Conservation (phyloP, 2,113 vertebrate genomes). For the Mus spicilegus region DNA sequence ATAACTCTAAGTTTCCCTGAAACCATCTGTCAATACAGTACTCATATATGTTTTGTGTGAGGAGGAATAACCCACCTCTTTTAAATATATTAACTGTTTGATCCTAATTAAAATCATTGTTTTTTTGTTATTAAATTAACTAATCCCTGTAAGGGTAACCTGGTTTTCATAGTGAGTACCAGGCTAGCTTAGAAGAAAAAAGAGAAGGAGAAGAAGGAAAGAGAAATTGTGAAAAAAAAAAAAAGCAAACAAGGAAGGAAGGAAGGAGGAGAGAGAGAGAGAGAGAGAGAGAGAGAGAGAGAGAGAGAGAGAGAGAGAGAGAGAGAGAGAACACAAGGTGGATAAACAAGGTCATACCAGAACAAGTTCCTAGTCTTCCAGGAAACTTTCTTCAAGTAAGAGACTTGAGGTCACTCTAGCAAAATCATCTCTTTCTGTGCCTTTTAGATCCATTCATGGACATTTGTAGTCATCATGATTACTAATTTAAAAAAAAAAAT, state of each 20-base stretch:
- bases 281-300: too few relatives aligned
- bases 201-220: too few relatives aligned
- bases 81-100: constrained; percentile 38
- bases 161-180: not conserved
- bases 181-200: not conserved
- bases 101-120: constrained; percentile 2
- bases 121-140: constrained; percentile 46
- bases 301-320: too few relatives aligned
- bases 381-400: not conserved
- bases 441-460: not conserved
- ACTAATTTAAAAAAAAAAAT: too few relatives aligned
- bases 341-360: not conserved
- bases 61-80: not conserved
- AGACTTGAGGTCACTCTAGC: not conserved
- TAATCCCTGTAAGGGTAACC: not conserved
- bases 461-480: not conserved
- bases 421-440: not conserved
- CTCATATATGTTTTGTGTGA: not conserved
- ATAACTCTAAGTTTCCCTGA: not conserved
- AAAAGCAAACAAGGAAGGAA: not conserved
- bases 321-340: fast-evolving
- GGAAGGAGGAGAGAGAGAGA: too few relatives aligned
- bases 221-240: too few relatives aligned
- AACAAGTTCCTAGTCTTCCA: not conserved
- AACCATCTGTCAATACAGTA: not conserved